phyloP scores from a whole-genome alignment of 2,797 vertebrate species.

The Poliocrania exsul region DNA sequence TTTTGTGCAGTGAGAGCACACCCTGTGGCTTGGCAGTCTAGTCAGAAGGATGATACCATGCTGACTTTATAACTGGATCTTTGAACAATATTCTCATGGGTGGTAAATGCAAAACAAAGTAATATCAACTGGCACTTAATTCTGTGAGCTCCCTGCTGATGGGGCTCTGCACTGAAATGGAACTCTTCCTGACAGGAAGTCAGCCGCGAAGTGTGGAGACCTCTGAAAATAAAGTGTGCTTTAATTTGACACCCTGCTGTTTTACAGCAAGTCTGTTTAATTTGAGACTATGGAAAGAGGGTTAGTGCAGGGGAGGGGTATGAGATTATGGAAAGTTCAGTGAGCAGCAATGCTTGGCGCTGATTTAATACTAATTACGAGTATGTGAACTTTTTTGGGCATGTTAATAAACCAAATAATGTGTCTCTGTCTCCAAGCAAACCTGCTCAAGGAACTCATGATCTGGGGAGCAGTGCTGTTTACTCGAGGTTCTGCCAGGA shows the following conservation, averaged over 20 bases:
- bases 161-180: slow-evolving; percentile 85
- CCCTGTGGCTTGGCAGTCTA: slow-evolving; percentile 81
- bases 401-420: not conserved
- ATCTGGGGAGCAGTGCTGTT: not conserved
- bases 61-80: slow-evolving; percentile 83
- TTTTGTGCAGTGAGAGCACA: slow-evolving; percentile 76
- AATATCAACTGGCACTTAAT: slow-evolving; percentile 99
- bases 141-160: slow-evolving; percentile 87
- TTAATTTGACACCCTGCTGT: slow-evolving; percentile 85
- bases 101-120: slow-evolving; percentile 91
- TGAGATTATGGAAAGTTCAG: slow-evolving; percentile 49
- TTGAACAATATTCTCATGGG: slow-evolving; percentile 89
- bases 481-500: not conserved
- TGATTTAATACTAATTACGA: slow-evolving; percentile 10
- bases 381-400: not conserved
- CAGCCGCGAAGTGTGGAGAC: slow-evolving; percentile 83
- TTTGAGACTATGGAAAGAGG: slow-evolving; percentile 69
- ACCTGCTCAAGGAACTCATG: not conserved
- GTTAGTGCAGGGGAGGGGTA: slow-evolving; percentile 27
- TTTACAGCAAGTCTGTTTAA: slow-evolving; percentile 80
- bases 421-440: not conserved
- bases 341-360: not conserved
- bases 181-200: slow-evolving; percentile 96
- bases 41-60: slow-evolving; percentile 84
- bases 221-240: slow-evolving; percentile 87